Evolutionary conservation across 2,113 vertebrate genomes (phyloP).

Genomic region (Triplophysa siluroides): DNA sequence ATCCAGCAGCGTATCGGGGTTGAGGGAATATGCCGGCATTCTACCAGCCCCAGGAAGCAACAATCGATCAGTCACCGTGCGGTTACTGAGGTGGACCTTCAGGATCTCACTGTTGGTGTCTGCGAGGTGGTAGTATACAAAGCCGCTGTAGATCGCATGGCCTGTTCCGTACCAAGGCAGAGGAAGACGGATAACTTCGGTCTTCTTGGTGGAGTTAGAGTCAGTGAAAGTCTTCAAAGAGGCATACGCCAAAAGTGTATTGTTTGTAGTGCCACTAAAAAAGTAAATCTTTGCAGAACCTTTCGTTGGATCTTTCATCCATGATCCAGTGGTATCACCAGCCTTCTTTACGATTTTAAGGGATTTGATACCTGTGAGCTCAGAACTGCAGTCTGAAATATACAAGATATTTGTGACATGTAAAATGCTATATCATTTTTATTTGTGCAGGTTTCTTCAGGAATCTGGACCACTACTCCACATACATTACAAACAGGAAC

Average conservation of each 20-base stretch:
- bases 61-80: conserved; percentile 75
- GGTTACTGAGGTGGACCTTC: conserved; percentile 84
- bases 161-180: conserved; percentile 88
- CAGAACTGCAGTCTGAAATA: conserved; percentile 79
- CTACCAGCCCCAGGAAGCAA: conserved; percentile 82
- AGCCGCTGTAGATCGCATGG: conserved; percentile 81
- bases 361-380: conserved; percentile 83
- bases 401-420: conserved; percentile 33
- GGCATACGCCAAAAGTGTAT: conserved; percentile 79
- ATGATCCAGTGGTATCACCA: conserved; percentile 78
- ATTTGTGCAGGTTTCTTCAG: neutral
- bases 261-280: conserved; percentile 80
- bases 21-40: conserved; percentile 81
- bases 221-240: conserved; percentile 81
- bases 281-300: conserved; percentile 84
- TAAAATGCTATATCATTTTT: neutral
- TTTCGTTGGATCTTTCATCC: conserved; percentile 86
- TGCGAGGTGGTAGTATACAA: conserved; percentile 86
- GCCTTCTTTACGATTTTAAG: conserved; percentile 88
- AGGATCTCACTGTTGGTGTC: conserved; percentile 85
- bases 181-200: conserved; percentile 74
- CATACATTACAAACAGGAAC: no score
- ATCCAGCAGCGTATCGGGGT: conserved; percentile 83
- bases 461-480: neutral
- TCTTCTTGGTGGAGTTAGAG: conserved; percentile 61